Conservation (phyloP, 2,888 invertebrate genomes). For the Odontomyia ornata region DNA sequence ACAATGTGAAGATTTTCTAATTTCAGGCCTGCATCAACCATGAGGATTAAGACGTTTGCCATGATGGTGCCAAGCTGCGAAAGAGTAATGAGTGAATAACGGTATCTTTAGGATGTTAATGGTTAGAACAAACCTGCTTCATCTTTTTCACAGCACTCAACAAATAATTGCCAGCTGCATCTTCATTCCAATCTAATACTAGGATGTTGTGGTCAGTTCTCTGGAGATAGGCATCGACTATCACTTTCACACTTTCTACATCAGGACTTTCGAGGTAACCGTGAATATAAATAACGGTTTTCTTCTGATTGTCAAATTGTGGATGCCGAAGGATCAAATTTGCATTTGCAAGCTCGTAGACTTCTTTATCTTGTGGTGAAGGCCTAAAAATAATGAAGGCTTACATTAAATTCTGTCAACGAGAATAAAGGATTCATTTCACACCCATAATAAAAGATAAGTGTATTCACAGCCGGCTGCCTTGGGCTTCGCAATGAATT, state of each 20-base stretch:
- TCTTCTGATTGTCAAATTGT: constrained; percentile 25
- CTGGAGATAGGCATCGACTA: constrained; percentile 61
- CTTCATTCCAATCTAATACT: constrained; percentile 61
- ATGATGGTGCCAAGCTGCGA: constrained; percentile 56
- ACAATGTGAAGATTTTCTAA: constrained; percentile 51
- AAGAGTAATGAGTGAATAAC: background rate
- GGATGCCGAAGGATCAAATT: constrained; percentile 38
- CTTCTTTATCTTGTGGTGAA: constrained; percentile 14
- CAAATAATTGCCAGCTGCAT: constrained; percentile 63
- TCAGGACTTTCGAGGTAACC: constrained; percentile 70
- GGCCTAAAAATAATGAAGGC: constrained; percentile 10
- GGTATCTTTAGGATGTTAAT: background rate
- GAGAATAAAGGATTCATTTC: background rate
- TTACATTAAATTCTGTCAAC: background rate
- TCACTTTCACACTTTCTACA: constrained; percentile 68
- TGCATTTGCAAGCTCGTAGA: background rate
- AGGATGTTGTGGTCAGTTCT: constrained; percentile 60
- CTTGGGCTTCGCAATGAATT: background rate
- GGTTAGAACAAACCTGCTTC: constrained; percentile 54
- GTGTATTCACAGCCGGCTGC: background rate
- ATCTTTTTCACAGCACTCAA: constrained; percentile 62
- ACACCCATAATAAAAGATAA: constrained; percentile 38
- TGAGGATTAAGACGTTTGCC: constrained; percentile 56
- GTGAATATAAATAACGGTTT: constrained; percentile 69
- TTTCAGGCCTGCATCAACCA: constrained; percentile 50